Evolutionary conservation across 2,113 vertebrate species (phyloP), one percentile per base, ranked within the genome.

Genomic region (Myotis davidii): DNA sequence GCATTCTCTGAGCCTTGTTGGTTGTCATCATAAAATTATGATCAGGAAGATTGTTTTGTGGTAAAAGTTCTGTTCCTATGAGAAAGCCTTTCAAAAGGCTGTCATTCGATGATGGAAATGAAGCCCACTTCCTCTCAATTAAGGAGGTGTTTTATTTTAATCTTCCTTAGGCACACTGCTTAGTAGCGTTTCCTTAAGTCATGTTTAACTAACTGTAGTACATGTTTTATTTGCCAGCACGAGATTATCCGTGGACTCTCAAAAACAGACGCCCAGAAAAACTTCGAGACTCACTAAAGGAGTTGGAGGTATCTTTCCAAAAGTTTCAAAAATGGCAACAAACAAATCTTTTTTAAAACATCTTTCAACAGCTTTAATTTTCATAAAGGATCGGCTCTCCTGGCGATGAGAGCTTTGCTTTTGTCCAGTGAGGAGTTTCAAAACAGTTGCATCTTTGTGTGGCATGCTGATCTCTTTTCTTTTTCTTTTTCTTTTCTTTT

Each of bases 301-400:
- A 99, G 97, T 97, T 99, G 21, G 99, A 99, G 99, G 99, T 99
- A 99, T n/a, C 95, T 98, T 98, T 98, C 94, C 97, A 94, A 97
- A 98, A 97, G 94, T 97, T 98, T 97, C 98, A 98, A 98, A 98
- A 98, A 98, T 98, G 98, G 98, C 98, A 99, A 98, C 98, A 98
- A 99, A 99, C 99, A 98, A 99, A 98, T 98, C 95, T 98, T 96
- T 99, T 98, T 99, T 98, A 98, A 98, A 98, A 91, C 93, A 95
- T 98, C 99, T 99, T 99, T 99, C 99, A 99, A 97, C 99, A 98
- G 98, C 97, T 98, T 99, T 99, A 99, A 99, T 99, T 99, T 99
- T 99, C 98, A 98, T 98, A 98, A 98, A 99, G 98, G 98, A 98
- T 97, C 97, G 98, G 23, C 97, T 98, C 98, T 98, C 98, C 90